phyloP scores from a whole-genome alignment of 2,113 vertebrate genomes.

The Trinectes maculatus region DNA sequence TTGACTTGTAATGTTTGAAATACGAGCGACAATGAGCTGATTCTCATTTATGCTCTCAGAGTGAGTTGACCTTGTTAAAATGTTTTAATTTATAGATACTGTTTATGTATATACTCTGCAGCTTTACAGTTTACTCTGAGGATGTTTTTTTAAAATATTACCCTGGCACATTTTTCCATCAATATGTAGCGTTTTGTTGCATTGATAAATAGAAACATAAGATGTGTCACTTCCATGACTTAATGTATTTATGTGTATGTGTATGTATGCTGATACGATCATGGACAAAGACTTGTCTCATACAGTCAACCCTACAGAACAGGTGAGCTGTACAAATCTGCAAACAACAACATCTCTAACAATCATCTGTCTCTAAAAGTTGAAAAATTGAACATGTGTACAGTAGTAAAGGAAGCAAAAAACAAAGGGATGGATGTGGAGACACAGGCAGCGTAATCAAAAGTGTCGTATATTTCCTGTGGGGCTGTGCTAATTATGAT shows the following conservation, averaged over 20 bases:
- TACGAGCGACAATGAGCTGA: conserved; percentile 1
- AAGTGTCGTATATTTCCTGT: too few species aligned
- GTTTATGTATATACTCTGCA: conserved; percentile 42
- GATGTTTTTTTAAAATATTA: conserved; percentile 18
- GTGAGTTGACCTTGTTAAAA: not conserved
- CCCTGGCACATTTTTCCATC: conserved; percentile 19
- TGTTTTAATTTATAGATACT: conserved; percentile 28
- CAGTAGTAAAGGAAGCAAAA: too few species aligned
- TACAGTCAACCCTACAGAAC: too few species aligned
- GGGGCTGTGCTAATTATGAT: too few species aligned
- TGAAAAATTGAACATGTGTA: too few species aligned
- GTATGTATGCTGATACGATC: not conserved
- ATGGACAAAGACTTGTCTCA: not conserved
- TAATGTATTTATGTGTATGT: not conserved
- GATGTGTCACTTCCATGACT: not conserved
- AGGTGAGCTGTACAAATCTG: too few species aligned
- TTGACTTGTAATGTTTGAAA: conserved; percentile 35
- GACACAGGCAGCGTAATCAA: too few species aligned
- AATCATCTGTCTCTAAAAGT: too few species aligned
- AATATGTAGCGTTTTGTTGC: conserved; percentile 31
- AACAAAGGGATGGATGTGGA: too few species aligned
- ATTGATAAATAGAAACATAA: conserved; percentile 47
- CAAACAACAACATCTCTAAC: too few species aligned
- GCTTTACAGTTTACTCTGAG: conserved; percentile 29
- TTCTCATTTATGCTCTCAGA: not conserved